Percentiles rank a stretch among this genome's conserved stretches.
Conservation (phyloP, 2,113 vertebrate genomes). For the Dolichallabes microphthalmus region DNA sequence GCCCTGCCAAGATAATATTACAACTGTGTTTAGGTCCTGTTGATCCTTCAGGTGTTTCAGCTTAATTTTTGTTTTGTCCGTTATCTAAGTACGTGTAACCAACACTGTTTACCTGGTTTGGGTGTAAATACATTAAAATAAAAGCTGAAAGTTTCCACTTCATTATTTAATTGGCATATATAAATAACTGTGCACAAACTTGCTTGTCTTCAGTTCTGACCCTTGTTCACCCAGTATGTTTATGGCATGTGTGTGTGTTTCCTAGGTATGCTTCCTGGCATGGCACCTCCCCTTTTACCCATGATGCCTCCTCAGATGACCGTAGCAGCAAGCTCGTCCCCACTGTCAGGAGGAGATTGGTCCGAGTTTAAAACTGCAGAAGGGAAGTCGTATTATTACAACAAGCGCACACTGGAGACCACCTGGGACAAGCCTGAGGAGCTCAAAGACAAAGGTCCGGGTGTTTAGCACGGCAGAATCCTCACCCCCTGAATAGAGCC, state of each 20-base stretch:
- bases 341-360: slow-evolving; percentile 89
- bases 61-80: background rate
- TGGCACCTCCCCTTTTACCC: slow-evolving; percentile 93
- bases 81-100: background rate
- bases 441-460: slow-evolving; percentile 87
- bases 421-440: slow-evolving; percentile 94
- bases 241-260: background rate
- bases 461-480: background rate
- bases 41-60: background rate
- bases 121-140: background rate
- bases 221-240: background rate
- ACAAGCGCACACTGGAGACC: slow-evolving; percentile 95
- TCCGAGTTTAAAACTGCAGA: slow-evolving; percentile 96
- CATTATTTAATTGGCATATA: background rate
- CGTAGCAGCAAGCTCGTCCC: slow-evolving; percentile 82
- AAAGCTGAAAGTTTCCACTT: slow-evolving; percentile 5
- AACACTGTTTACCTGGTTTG: background rate
- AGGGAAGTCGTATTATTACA: slow-evolving; percentile 96
- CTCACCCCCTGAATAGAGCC: background rate
- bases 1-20: background rate
- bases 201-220: background rate
- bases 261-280: slow-evolving; percentile 91
- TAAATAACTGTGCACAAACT: too few relatives aligned
- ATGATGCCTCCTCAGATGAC: slow-evolving; percentile 97
- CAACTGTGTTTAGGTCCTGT: background rate